Base-by-base conservation (phyloP, 2,113 vertebrate genomes). In the Peromyscus leucopus region DNA sequence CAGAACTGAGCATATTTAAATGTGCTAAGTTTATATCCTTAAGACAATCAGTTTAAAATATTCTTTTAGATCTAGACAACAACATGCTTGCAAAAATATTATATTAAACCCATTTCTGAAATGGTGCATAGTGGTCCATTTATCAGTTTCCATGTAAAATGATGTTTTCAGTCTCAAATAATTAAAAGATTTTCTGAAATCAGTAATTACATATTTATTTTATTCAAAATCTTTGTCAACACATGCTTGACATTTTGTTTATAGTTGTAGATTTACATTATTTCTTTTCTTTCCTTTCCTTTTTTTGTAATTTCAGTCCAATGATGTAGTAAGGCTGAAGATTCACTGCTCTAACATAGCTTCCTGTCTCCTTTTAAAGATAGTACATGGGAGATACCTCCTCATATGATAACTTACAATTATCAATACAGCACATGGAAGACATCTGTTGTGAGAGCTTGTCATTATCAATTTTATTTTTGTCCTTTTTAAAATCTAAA, bases 1-100 rank as follows among this genome's bases (percentile, higher is more conserved):
- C 13, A 90, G n/a, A 90, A 72, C 59, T 92, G 17, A 95, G 31
- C 19, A 88, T 69, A n/a, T 75, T 59, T 26, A 96, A 87, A 78
- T 74, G 16, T 80, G 22, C n/a, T 78, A 92, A 61, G 13, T 82
- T 92, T 83, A 65, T 93, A 80, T 91, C 71, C 67, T 26, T 33
- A 22, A 22, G 31, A 42, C 8, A 31, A 61, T 9, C 57, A 92
- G 11, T 12, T 74, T 79, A 0, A 55, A 55, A 74, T 90, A 16
- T 63, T 57, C 3, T 86, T 71, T 91, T 28, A 65, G 8, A 31
- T 31, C 61, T n/a, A 13, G 12, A 12, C 2, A 57, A 63, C 55
- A 57, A 0, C 12, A n/a, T 83, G 16, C 4, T 87, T 95, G 93
- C 28, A 83, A 55, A 95, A 96, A 93, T 80, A 67, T 84, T 33